phyloP scores from a whole-genome alignment of 2,797 vertebrate species.

The Typhlichthys eigenmanni region DNA sequence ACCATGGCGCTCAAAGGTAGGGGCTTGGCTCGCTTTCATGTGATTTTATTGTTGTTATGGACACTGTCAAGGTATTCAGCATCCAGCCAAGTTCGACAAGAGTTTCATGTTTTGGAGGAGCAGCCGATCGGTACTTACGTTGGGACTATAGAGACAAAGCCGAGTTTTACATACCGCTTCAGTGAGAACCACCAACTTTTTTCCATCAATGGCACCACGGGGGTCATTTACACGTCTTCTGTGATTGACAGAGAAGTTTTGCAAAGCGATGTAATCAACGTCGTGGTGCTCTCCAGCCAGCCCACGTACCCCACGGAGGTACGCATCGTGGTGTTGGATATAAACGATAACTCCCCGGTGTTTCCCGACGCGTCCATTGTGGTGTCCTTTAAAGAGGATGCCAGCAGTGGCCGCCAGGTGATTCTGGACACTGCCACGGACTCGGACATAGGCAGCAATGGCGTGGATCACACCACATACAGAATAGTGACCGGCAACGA shows the following conservation, averaged over 20 bases:
- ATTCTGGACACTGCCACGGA: conserved; percentile 97
- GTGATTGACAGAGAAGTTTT: conserved; percentile 92
- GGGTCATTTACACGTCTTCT: conserved; percentile 87
- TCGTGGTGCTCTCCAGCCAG: conserved; percentile 96
- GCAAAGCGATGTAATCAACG: conserved; percentile 89
- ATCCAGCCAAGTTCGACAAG: conserved; percentile 89
- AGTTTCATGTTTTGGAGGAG: conserved; percentile 93
- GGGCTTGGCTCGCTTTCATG: conserved; percentile 62
- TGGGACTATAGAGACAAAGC: conserved; percentile 90
- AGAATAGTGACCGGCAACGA: conserved; percentile 92
- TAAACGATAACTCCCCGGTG: conserved; percentile 94
- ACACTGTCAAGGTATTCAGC: conserved; percentile 72
- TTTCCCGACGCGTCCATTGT: conserved; percentile 93
- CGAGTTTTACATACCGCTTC: conserved; percentile 94
- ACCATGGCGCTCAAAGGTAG: conserved; percentile 75
- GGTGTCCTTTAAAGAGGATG: conserved; percentile 96
- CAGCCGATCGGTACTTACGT: conserved; percentile 93
- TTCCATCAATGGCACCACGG: conserved; percentile 88
- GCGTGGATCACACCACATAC: conserved; percentile 94
- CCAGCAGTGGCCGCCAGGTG: conserved; percentile 92
- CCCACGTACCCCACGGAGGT: conserved; percentile 98
- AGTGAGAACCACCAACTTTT: conserved; percentile 95
- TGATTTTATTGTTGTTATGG: conserved; percentile 76
- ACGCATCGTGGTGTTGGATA: conserved; percentile 90
- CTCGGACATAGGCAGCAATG: conserved; percentile 92